Evolutionary conservation across 2,113 vertebrate species (phyloP), one percentile per base, ranked within the genome.

Genomic region (Promerops cafer): DNA sequence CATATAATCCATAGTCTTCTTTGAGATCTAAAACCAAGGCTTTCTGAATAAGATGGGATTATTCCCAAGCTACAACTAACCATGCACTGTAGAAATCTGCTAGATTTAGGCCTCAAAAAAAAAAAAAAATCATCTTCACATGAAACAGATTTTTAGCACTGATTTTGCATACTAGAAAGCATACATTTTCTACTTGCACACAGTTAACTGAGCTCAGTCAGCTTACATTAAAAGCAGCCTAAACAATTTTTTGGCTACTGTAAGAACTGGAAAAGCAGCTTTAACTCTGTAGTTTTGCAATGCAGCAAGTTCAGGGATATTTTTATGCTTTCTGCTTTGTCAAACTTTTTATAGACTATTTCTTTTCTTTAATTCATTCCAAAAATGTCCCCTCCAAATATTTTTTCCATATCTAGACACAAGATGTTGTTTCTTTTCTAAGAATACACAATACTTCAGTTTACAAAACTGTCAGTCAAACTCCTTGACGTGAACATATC

Each of bases 331-430:
- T 96, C 70, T 95, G 66, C 93, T 96, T 95, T 89, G 72, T 92
- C 84, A 85, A 95, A 44, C 71, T 81, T 94, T 97, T 97, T 49
- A 90, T 95, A 79, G 93, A 88, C 75, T 92, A 79, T 94, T 96
- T 89, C 89, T 90, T 96, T 94, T 94, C 72, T 88, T 83, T 83
- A 91, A 82, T 95, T 85, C 59, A 56, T 96, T 97, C 96, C 96
- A 96, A 96, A 97, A 96, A 97, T 56, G 87, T 97, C 81, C 76
- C 57, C 85, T 95, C 49, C 85, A 96, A 97, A 97, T 96, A 97
- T 80, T 97, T 97, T 96, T 94, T 90, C 97, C 97, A 97, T 98
- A 97, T 97, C 97, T 97, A 97, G 97, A 72, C 79, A 91, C 94
- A 91, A 94, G 89, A 97, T 71, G 86, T 68, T 97, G 93, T 95